Conservation (phyloP, 2,113 vertebrate genomes). For the Eclectus roratus region DNA sequence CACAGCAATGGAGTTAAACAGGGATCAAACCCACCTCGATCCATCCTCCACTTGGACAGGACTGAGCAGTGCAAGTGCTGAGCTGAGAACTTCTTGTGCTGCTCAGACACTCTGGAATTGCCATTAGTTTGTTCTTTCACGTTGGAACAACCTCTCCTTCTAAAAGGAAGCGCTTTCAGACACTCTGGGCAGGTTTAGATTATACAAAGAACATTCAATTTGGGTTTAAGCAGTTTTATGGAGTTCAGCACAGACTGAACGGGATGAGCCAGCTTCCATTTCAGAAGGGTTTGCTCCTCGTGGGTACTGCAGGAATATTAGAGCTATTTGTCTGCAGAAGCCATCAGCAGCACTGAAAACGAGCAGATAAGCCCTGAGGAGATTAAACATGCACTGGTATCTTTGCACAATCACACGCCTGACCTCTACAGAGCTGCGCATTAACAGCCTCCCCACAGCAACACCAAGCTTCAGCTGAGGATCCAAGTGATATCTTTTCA, state of each 20-base stretch:
- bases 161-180: background rate
- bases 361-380: background rate
- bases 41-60: background rate
- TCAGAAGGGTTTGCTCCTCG: background rate
- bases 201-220: background rate
- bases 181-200: background rate
- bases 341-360: background rate
- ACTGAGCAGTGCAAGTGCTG: background rate
- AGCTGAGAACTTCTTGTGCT: conserved; percentile 13
- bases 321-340: background rate
- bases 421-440: background rate
- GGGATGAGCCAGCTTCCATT: background rate
- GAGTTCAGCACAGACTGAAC: background rate
- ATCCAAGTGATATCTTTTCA: background rate
- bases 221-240: background rate
- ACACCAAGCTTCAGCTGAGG: background rate
- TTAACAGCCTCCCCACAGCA: background rate
- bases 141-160: background rate
- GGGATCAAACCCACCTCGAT: background rate
- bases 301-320: background rate
- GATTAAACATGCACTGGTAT: background rate
- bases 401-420: background rate
- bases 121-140: background rate
- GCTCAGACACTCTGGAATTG: background rate
- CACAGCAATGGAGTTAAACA: background rate